A percentile compares a stretch with the other conserved stretches of the same genome.
Evolutionary conservation across 2,888 invertebrate species (phyloP).

Genomic region (Cabera pusaria): DNA sequence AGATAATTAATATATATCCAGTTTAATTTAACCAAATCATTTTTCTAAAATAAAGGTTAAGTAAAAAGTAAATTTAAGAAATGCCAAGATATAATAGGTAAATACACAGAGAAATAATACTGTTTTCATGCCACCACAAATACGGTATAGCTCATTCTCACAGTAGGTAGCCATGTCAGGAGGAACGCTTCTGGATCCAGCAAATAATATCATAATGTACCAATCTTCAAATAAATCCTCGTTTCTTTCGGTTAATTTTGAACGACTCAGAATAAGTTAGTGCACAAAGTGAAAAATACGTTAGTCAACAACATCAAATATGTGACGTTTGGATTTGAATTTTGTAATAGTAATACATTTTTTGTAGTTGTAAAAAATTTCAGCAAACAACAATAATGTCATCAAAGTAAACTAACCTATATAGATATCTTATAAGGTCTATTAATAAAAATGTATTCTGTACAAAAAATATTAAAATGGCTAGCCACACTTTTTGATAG

Average conservation of each 20-base stretch:
- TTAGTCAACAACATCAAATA: conserved; percentile 52
- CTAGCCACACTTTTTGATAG: too few species aligned
- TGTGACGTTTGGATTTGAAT: conserved; percentile 58
- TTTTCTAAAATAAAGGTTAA: conserved; percentile 30
- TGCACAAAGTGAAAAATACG: conserved; percentile 49
- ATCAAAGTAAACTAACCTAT: too few species aligned
- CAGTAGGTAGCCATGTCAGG: conserved; percentile 59
- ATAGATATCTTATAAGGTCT: background rate
- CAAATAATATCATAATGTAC: conserved; percentile 49
- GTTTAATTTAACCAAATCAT: conserved; percentile 22
- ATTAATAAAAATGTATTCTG: too few species aligned
- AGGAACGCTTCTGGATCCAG: conserved; percentile 46
- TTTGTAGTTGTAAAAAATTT: background rate
- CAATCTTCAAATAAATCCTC: conserved; percentile 43
- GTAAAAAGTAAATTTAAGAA: conserved; percentile 31
- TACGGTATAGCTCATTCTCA: conserved; percentile 63
- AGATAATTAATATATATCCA: conserved; percentile 1
- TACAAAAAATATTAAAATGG: too few species aligned
- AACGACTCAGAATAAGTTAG: conserved; percentile 37
- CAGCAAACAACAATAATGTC: background rate
- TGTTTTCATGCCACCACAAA: conserved; percentile 64
- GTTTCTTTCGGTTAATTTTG: conserved; percentile 37
- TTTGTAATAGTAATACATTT: too few species aligned
- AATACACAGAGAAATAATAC: conserved; percentile 39
- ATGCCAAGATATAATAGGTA: conserved; percentile 36